These are phyloP conservation scores for Epizoanthus rinbou DNA, from an alignment of 92 coral and sea anemone species.

Conservation along the genomic window DNA sequence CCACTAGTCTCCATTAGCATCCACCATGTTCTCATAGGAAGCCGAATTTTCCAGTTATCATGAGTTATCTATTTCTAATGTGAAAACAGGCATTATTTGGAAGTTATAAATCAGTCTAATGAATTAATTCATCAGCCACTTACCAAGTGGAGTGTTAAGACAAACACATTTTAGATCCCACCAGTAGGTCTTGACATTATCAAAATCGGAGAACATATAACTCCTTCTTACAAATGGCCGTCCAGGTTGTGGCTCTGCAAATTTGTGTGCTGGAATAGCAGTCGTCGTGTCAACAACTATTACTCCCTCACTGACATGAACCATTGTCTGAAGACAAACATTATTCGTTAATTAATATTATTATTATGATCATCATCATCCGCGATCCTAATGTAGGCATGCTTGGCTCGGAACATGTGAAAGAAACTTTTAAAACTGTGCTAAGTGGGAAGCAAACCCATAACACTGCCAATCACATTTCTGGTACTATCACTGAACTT, in stretches of 20 bases:
- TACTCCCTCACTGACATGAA: constrained; percentile 71
- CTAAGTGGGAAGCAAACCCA: too few relatives aligned
- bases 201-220: constrained; percentile 61
- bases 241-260: constrained; percentile 49
- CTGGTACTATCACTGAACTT: too few relatives aligned
- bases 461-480: too few relatives aligned
- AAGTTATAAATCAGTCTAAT: background rate
- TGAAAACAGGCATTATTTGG: background rate
- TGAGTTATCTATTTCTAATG: background rate
- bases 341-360: background rate
- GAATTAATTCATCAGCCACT: background rate
- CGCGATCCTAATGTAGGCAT: background rate
- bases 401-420: too few relatives aligned
- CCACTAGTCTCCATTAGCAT: too few relatives aligned
- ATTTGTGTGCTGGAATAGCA: constrained; percentile 44
- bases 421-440: too few relatives aligned
- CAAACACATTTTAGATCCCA: constrained; percentile 68
- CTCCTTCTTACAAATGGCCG: constrained; percentile 49
- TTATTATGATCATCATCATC: background rate
- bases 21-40: too few relatives aligned
- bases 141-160: constrained; percentile 82
- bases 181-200: constrained; percentile 80
- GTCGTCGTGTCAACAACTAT: constrained; percentile 68
- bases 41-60: too few relatives aligned
- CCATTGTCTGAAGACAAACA: constrained; percentile 49